Evolutionary conservation across 1,140 invertebrate genomes (phyloP).

Genomic region (Drosophila miranda): DNA sequence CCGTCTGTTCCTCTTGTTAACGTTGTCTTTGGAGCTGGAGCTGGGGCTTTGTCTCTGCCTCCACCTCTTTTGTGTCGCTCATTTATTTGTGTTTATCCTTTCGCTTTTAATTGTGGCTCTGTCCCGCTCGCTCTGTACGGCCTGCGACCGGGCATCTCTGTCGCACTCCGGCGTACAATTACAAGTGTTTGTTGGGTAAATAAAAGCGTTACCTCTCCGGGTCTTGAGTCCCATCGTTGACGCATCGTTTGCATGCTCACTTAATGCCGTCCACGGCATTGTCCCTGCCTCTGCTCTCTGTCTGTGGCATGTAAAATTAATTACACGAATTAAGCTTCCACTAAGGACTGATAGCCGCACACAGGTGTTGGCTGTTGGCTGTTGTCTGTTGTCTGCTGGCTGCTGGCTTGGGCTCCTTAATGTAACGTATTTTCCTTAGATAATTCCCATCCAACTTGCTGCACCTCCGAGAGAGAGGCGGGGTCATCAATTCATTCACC

Average conservation of each 20-base stretch:
- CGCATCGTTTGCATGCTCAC: slow-evolving; percentile 65
- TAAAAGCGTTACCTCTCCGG: slow-evolving; percentile 59
- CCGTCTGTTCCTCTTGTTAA: slow-evolving; percentile 6
- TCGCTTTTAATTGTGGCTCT: slow-evolving; percentile 70
- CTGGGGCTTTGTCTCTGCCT: slow-evolving; percentile 34
- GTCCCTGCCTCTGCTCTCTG: slow-evolving; percentile 33
- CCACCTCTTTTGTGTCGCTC: slow-evolving; percentile 64
- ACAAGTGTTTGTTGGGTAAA: slow-evolving; percentile 71
- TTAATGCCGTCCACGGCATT: slow-evolving; percentile 54
- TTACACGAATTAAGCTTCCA: slow-evolving; percentile 52
- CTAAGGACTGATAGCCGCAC: slow-evolving; percentile 31
- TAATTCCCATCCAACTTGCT: slow-evolving; percentile 47
- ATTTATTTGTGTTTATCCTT: slow-evolving; percentile 73
- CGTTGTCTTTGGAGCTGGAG: slow-evolving; percentile 27
- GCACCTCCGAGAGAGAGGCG: slow-evolving; percentile 8
- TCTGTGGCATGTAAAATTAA: slow-evolving; percentile 56
- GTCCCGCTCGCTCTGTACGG: slow-evolving; percentile 7
- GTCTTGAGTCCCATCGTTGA: slow-evolving; percentile 45
- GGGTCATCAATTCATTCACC: slow-evolving; percentile 44
- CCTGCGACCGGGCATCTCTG: slow-evolving; percentile 2
- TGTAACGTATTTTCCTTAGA: slow-evolving; percentile 56
- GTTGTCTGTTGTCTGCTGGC: neutral
- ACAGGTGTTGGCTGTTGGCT: slow-evolving; percentile 53
- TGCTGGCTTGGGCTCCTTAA: neutral
- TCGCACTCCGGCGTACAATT: slow-evolving; percentile 51